phyloP scores from a whole-genome alignment of 2,797 vertebrate genomes.

The Pangasius mekongensis region DNA sequence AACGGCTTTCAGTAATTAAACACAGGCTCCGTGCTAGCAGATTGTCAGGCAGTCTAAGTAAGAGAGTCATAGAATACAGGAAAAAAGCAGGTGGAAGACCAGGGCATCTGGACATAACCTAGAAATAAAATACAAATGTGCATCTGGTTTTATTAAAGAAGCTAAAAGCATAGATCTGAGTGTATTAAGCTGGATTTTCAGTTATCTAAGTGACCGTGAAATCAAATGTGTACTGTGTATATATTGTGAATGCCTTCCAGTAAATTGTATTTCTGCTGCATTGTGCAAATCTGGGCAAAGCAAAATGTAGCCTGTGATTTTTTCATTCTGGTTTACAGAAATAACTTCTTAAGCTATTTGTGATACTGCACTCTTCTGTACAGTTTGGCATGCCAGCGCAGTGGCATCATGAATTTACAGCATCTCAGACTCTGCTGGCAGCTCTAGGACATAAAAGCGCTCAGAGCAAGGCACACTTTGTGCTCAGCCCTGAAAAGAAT shows the following conservation, averaged over 20 bases:
- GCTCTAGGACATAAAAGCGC: conserved; percentile 41
- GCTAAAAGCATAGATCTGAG: background rate
- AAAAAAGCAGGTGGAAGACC: conserved; percentile 12
- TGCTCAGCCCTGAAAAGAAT: conserved; percentile 28
- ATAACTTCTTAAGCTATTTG: conserved; percentile 1
- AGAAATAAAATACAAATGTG: background rate
- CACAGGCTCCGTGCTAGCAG: conserved; percentile 44
- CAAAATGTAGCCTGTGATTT: conserved; percentile 3
- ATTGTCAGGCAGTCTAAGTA: conserved; percentile 36
- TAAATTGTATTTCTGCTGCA: conserved; percentile 14
- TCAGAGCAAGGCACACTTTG: conserved; percentile 6
- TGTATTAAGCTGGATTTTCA: background rate
- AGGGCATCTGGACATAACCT: background rate
- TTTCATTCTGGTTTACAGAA: conserved; percentile 19
- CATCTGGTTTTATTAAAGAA: background rate
- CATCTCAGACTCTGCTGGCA: conserved; percentile 60
- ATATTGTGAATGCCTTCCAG: background rate
- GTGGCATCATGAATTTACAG: conserved; percentile 45
- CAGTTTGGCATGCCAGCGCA: background rate
- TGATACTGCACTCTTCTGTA: background rate
- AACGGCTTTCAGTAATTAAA: conserved; percentile 59
- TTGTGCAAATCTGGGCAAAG: background rate
- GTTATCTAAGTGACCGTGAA: background rate
- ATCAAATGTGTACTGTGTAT: background rate
- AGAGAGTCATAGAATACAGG: conserved; percentile 15